A percentile compares a stretch with the other conserved stretches of the same genome.
Conservation (phyloP, 2,797 vertebrate genomes). For the Taeniopygia guttata region DNA sequence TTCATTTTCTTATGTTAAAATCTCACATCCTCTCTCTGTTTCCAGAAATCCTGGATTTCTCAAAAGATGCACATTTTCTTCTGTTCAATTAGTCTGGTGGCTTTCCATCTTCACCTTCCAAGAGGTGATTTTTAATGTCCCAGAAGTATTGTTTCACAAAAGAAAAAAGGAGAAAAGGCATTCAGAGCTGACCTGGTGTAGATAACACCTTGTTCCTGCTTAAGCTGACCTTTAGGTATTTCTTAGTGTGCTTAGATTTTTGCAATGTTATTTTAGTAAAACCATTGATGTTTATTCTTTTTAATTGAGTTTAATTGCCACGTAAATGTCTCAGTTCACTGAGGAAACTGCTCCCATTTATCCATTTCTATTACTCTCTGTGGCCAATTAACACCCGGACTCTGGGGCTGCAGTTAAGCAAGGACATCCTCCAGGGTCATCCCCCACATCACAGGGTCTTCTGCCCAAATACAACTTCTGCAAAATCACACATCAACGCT, state of each 20-base stretch:
- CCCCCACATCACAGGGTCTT: not conserved
- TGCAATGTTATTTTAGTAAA: not conserved
- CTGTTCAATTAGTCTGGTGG: not conserved
- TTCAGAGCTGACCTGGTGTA: not conserved
- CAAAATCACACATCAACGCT: not conserved
- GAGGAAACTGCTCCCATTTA: not conserved
- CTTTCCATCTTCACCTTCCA: not conserved
- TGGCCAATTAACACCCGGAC: conserved; percentile 12
- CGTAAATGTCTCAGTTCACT: not conserved
- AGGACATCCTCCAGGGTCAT: not conserved
- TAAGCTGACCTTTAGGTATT: not conserved
- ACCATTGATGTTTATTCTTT: conserved; percentile 17
- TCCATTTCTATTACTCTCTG: not conserved
- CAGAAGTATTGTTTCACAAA: not conserved
- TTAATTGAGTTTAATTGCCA: conserved; percentile 38
- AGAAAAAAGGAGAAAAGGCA: not conserved
- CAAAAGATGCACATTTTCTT: not conserved
- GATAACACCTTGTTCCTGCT: not conserved
- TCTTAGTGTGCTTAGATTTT: not conserved
- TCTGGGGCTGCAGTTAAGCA: not conserved
- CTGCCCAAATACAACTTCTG: not conserved
- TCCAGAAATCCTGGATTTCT: not conserved
- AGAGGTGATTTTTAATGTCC: not conserved
- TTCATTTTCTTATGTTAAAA: not conserved
- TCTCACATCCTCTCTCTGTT: not conserved